These are phyloP conservation scores for Leptopterna dolabrata DNA, from an alignment of 2,888 invertebrate genomes.

Conservation along the genomic window DNA sequence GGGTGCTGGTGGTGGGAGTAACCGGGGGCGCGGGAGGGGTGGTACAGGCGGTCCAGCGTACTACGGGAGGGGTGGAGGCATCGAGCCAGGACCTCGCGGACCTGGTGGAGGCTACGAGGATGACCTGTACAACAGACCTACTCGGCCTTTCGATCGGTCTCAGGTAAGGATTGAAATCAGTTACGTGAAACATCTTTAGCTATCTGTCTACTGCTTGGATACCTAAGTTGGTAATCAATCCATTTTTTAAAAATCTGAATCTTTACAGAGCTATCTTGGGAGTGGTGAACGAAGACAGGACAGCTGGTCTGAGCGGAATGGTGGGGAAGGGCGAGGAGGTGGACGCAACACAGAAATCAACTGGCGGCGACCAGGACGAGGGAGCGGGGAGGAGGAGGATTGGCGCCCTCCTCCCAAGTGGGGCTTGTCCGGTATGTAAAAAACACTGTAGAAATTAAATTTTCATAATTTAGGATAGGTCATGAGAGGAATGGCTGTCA, in stretches of 20 bases:
- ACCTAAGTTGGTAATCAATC: too few relatives aligned
- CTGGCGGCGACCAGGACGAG: conserved; percentile 70
- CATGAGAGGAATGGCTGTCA: too few relatives aligned
- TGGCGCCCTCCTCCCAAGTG: conserved; percentile 55
- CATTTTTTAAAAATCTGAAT: too few relatives aligned
- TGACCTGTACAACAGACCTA: conserved; percentile 22
- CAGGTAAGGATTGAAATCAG: conserved; percentile 28
- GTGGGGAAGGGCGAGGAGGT: conserved; percentile 70
- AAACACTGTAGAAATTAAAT: too few relatives aligned
- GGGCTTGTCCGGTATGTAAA: conserved; percentile 43
- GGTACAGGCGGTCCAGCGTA: conserved; percentile 55
- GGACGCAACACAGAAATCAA: conserved; percentile 67
- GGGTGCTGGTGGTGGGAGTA: conserved; percentile 61
- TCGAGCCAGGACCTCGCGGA: conserved; percentile 31
- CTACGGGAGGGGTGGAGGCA: conserved; percentile 33
- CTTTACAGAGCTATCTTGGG: conserved; percentile 55
- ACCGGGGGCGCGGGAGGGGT: conserved; percentile 64
- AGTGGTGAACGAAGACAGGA: conserved; percentile 44
- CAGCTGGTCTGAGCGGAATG: conserved; percentile 72
- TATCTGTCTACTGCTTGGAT: too few relatives aligned
- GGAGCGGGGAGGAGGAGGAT: conserved; percentile 69
- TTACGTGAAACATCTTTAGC: too few relatives aligned
- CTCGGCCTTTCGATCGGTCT: conserved; percentile 55
- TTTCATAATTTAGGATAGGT: too few relatives aligned
- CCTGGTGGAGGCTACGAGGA: conserved; percentile 36